Base-by-base conservation (phyloP, 2,888 invertebrate species). In the Hyalella azteca region DNA sequence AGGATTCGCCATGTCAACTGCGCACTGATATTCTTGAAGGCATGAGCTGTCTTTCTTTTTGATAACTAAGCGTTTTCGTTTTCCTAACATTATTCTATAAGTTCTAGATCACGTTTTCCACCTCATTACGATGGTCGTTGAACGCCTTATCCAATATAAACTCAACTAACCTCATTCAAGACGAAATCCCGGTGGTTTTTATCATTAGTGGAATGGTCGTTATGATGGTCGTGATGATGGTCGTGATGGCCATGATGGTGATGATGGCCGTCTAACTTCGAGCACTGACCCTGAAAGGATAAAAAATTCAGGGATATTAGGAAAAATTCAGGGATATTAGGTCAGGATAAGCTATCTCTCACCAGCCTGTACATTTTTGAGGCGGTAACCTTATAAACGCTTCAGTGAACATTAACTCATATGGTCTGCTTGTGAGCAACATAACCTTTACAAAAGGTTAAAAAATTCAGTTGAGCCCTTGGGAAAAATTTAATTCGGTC, bases 231-330 rank as follows among this genome's bases (percentile, higher is more conserved):
- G 19, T 66, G 13, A 5, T 36, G 36, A 22, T 54, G n/a, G 26
- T 66, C 36, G n/a, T 36, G 39, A 36, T 66, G 36, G 66, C 29
- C 66, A 36, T 66, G 66, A n/a, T 66, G 66, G 36, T 66, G 66
- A 36, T 66, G 29, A 36, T 66, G 66, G 11, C 29, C 66, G 29
- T 29, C 66, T 9, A 66, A 29, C 19, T 66, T 66, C 4, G 66
- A 15, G 19, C 66, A 66, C 36, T 36, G 36, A 66, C 66, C 66
- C 66, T 66, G 66, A 66, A 66, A 26, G 3, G 49, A n/a, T 9
- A 49, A 15, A 49, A 54, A 54, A 54, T 54, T 54, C 54, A 54
- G 2, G n/a, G 26, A 26, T 26, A 13, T 54, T 54, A 26, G 54
- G 19, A 49, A 13, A 54, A 54, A 54, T 54, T 54, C 54, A 54